A percentile compares a stretch with the other conserved stretches of the same genome.
phyloP scores from a whole-genome alignment of 2,888 invertebrate species.

The Xanthorhoe designata region DNA sequence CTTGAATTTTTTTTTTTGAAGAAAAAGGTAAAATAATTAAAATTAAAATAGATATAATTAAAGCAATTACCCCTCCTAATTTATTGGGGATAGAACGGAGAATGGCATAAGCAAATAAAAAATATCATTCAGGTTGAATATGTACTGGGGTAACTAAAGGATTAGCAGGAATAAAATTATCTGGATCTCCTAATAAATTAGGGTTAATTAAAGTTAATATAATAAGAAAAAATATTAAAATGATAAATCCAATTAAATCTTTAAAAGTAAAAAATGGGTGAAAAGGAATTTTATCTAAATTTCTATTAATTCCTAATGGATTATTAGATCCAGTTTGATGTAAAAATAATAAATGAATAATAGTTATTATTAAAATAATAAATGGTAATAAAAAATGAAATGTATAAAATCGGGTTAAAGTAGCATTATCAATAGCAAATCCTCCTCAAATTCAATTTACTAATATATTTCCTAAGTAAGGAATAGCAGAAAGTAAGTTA shows the following conservation, averaged over 20 bases:
- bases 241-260: constrained; percentile 87
- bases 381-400: constrained; percentile 91
- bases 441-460: constrained; percentile 92
- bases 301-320: constrained; percentile 86
- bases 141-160: constrained; percentile 89
- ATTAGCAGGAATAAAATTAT: constrained; percentile 91
- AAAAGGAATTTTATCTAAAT: constrained; percentile 89
- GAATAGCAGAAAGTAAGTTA: constrained; percentile 89
- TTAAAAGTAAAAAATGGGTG: constrained; percentile 88
- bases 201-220: constrained; percentile 84
- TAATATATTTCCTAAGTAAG: constrained; percentile 87
- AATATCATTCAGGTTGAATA: constrained; percentile 95
- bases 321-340: constrained; percentile 90
- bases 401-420: constrained; percentile 91
- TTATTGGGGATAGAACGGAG: constrained; percentile 93
- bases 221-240: constrained; percentile 82
- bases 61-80: constrained; percentile 89
- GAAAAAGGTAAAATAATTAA: constrained; percentile 86
- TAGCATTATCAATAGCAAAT: constrained; percentile 90
- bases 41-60: constrained; percentile 88
- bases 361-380: constrained; percentile 85
- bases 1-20: constrained; percentile 84
- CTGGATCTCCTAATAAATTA: constrained; percentile 88
- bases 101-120: constrained; percentile 93
- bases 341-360: constrained; percentile 88